phyloP scores from a whole-genome alignment of 2,113 vertebrate genomes.

The Heliornis fulica region DNA sequence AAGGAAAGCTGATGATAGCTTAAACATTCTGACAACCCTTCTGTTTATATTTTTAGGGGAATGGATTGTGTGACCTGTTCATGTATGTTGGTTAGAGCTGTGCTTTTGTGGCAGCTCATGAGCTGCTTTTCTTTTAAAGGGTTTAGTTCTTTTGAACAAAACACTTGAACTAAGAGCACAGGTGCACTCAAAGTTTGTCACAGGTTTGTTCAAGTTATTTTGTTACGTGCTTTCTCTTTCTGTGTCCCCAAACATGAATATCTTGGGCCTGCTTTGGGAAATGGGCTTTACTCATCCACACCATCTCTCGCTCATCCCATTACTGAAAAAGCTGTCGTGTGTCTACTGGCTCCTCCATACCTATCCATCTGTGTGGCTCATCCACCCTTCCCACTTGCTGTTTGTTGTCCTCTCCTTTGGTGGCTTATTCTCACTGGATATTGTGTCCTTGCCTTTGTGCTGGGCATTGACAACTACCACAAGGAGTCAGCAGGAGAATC shows the following conservation, averaged over 20 bases:
- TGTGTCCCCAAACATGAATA: background rate
- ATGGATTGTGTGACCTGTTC: constrained; percentile 44
- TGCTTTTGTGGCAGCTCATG: background rate
- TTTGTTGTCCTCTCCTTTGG: background rate
- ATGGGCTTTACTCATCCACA: background rate
- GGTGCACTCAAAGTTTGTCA: background rate
- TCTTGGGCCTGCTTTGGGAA: background rate
- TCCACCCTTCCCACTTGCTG: accelerated
- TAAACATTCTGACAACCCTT: constrained; percentile 57
- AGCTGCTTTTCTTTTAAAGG: background rate
- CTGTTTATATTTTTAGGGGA: constrained; percentile 55
- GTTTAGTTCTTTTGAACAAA: background rate
- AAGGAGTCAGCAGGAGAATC: accelerated
- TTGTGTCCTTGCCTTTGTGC: background rate
- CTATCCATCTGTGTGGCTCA: background rate
- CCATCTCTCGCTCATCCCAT: background rate
- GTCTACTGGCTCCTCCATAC: background rate
- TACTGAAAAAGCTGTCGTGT: background rate
- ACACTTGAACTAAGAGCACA: background rate
- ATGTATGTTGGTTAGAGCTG: background rate
- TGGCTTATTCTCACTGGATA: background rate
- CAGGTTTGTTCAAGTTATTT: background rate
- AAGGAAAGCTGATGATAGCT: constrained; percentile 56
- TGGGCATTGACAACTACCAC: no score
- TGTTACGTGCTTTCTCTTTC: background rate